These are phyloP conservation scores for Bombus waltoni DNA, from an alignment of 1,140 invertebrate species.

Conservation along the genomic window DNA sequence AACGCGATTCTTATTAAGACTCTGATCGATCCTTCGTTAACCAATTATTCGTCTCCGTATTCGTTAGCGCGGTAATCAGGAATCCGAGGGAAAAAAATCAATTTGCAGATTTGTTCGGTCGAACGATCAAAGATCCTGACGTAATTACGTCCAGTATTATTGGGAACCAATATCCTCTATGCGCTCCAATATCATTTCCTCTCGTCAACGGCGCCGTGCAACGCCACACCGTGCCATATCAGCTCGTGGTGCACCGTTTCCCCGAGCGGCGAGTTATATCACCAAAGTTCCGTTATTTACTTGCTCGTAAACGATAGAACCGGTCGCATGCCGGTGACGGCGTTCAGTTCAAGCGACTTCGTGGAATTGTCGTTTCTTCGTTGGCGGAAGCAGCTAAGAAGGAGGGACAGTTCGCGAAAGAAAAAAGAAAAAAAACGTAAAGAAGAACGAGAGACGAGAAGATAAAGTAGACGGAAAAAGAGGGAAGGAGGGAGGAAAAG, in stretches of 20 bases:
- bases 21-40: conserved; percentile 34
- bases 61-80: conserved; percentile 40
- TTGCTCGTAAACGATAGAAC: conserved; percentile 21
- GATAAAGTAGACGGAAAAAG: not conserved
- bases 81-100: conserved; percentile 40
- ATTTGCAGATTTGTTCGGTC: conserved; percentile 43
- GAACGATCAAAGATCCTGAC: conserved; percentile 38
- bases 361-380: conserved; percentile 5
- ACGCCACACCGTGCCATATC: too few relatives aligned
- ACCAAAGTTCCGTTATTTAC: conserved; percentile 4
- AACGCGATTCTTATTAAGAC: conserved; percentile 13
- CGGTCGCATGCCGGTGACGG: conserved; percentile 25
- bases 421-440: not conserved
- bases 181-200: conserved; percentile 32
- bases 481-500: not conserved
- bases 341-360: conserved; percentile 19
- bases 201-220: not conserved
- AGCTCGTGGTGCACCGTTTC: not conserved
- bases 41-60: conserved; percentile 31
- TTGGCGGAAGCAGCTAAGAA: not conserved
- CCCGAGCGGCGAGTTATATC: not conserved
- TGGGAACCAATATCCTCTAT: conserved; percentile 39
- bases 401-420: not conserved
- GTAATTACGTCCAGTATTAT: conserved; percentile 48
- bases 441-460: too few relatives aligned